Evolutionary conservation across 2,888 invertebrate species (phyloP).

Genomic region (Xestia xanthographa): DNA sequence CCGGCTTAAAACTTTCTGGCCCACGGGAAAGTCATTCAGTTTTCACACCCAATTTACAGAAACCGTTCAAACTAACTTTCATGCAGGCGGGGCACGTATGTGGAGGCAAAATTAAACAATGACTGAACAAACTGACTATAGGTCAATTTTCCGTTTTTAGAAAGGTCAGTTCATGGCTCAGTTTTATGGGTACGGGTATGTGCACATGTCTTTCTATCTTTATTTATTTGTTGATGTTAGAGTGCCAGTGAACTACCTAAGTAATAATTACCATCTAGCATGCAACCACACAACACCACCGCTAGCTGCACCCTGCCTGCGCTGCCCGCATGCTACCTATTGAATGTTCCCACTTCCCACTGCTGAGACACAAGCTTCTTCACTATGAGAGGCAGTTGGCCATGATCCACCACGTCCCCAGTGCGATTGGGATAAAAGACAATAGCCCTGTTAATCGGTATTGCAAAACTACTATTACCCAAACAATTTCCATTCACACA

Average conservation of each 20-base stretch:
- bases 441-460: too few relatives aligned
- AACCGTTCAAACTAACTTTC: slow-evolving; percentile 55
- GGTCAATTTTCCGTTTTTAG: neutral
- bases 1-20: slow-evolving; percentile 47
- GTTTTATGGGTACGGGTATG: neutral
- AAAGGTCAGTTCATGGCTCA: neutral
- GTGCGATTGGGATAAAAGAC: neutral
- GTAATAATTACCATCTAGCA: neutral
- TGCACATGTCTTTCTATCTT: neutral
- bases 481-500: slow-evolving; percentile 5
- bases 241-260: neutral
- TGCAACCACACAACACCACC: too few relatives aligned
- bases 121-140: slow-evolving; percentile 8
- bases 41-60: slow-evolving; percentile 52
- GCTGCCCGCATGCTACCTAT: too few relatives aligned
- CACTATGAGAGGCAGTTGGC: neutral
- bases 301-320: too few relatives aligned
- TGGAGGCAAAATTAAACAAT: slow-evolving; percentile 23
- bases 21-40: slow-evolving; percentile 53
- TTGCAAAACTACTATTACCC: neutral
- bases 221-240: neutral
- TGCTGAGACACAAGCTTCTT: neutral
- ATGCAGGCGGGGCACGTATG: slow-evolving; percentile 4
- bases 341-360: neutral
- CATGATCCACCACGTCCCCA: neutral